These are phyloP conservation scores for Leptonema lineaticorne DNA, from an alignment of 1,140 invertebrate genomes.

Conservation along the genomic window DNA sequence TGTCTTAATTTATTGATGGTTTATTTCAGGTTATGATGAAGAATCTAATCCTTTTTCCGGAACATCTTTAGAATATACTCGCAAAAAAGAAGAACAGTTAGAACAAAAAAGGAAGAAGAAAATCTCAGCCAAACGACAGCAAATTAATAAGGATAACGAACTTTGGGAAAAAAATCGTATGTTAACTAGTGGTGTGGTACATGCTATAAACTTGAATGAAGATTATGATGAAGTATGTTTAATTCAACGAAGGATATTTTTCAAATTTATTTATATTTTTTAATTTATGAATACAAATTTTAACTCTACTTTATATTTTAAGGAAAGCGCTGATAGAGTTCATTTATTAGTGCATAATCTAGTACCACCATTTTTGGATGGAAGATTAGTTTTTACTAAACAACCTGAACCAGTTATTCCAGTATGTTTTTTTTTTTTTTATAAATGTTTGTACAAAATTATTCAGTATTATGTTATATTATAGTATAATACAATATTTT, in stretches of 20 bases:
- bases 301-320: constrained; percentile 32
- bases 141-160: constrained; percentile 97
- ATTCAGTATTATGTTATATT: too few relatives aligned
- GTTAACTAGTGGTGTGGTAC: constrained; percentile 94
- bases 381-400: constrained; percentile 98
- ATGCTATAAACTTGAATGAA: constrained; percentile 85
- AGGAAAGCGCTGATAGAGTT: constrained; percentile 84
- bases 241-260: neutral
- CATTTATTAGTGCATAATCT: constrained; percentile 98
- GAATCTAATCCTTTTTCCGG: constrained; percentile 90
- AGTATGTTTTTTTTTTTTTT: constrained; percentile 49
- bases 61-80: constrained; percentile 87
- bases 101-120: constrained; percentile 88
- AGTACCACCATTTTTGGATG: constrained; percentile 98
- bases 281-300: constrained; percentile 5
- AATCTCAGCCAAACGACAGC: constrained; percentile 90
- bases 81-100: constrained; percentile 88
- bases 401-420: constrained; percentile 96
- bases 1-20: too few relatives aligned
- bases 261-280: neutral
- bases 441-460: too few relatives aligned
- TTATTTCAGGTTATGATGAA: constrained; percentile 73
- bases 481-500: constrained; percentile 27
- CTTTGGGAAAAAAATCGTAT: constrained; percentile 98
- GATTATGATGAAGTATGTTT: constrained; percentile 81